These are phyloP conservation scores for Hyaena hyaena DNA, from an alignment of 2,113 vertebrate genomes.

Conservation along the genomic window DNA sequence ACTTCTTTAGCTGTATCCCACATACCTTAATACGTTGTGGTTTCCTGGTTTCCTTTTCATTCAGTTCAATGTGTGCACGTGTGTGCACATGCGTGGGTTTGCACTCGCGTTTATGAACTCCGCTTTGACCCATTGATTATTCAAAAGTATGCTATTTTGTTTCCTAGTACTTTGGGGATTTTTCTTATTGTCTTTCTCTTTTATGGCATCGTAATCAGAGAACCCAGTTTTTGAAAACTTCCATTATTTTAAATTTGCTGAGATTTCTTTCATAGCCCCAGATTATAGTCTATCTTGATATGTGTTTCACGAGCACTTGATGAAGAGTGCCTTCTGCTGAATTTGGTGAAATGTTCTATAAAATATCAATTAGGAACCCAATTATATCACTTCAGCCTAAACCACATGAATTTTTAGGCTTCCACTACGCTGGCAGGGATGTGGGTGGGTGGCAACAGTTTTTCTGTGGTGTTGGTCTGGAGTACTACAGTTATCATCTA, in stretches of 20 bases:
- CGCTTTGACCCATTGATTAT: not conserved
- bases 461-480: not conserved
- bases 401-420: not conserved
- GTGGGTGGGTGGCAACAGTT: accelerated
- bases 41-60: not conserved
- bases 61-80: not conserved
- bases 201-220: not conserved
- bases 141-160: not conserved
- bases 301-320: not conserved
- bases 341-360: not conserved
- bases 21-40: not conserved
- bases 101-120: not conserved
- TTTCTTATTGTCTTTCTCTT: not conserved
- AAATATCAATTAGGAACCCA: not conserved
- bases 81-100: too few species aligned
- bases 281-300: not conserved
- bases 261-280: not conserved
- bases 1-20: too few species aligned
- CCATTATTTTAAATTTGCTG: not conserved
- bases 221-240: not conserved
- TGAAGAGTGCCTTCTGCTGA: not conserved
- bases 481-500: not conserved
- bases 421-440: not conserved
- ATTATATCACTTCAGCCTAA: not conserved
- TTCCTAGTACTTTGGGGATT: not conserved